Evolutionary conservation across 2,888 invertebrate genomes (phyloP).

Genomic region (Andricus curvator): DNA sequence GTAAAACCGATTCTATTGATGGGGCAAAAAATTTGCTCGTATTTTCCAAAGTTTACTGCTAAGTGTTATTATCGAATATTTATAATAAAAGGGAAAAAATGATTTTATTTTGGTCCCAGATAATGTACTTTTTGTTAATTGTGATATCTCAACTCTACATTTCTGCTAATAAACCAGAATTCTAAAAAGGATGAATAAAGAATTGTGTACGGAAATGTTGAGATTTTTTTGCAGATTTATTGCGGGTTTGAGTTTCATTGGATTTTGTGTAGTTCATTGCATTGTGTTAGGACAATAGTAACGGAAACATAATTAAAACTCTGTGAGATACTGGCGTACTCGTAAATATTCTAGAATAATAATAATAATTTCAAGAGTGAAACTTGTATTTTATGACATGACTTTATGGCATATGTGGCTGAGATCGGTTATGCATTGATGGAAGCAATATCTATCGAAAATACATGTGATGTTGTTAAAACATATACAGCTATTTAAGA

Average conservation of each 20-base stretch:
- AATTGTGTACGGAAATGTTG: background rate
- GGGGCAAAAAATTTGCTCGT: background rate
- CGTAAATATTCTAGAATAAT: background rate
- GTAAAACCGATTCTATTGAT: background rate
- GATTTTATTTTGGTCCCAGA: background rate
- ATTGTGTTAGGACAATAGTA: background rate
- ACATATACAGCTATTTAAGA: no score
- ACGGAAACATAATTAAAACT: constrained; percentile 13
- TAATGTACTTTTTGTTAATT: background rate
- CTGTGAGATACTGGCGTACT: background rate
- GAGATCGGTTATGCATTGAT: background rate
- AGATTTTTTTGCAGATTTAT: background rate
- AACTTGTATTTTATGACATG: background rate
- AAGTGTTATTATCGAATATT: background rate
- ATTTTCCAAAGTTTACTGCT: background rate
- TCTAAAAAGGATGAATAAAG: background rate
- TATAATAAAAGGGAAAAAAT: background rate
- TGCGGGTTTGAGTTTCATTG: constrained; percentile 1
- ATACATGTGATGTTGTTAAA: background rate
- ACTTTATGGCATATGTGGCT: constrained; percentile 11
- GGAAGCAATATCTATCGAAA: background rate
- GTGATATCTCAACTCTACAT: background rate
- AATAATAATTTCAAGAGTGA: constrained; percentile 1
- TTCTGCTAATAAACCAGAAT: background rate
- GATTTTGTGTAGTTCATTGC: background rate